Evolutionary conservation across 1,140 invertebrate species (phyloP), one percentile per base, ranked within the genome.

Genomic region (Eubasilissa regina): DNA sequence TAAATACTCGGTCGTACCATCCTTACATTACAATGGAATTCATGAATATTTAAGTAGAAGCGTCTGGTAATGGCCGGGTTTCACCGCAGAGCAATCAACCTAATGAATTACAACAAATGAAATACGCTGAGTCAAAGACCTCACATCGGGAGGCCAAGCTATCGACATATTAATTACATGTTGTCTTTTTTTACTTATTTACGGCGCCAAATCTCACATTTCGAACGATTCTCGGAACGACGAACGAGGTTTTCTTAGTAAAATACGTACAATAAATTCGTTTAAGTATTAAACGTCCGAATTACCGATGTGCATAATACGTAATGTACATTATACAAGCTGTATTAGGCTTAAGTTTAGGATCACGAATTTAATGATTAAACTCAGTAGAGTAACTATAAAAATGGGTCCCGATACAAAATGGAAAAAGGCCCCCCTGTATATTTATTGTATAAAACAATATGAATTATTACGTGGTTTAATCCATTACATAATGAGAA

Each of bases 21-120:
- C 48, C 53, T 13, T 21, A 15, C 35, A 13, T 19, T 68, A 68
- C 64, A 47, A 35, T 47, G 64, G 64, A 58, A 77, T 78, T 72
- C 76, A 78, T 82, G 70, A 82, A 82, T 80, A 82, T 78, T 70
- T 21, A 82, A 80, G 73, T 15, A 56, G 64, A 78, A 70, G 19
- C 25, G 44, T 68, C 45, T 56, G 75, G 60, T 78, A 82, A 82
- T 80, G 19, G 58, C 75, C 68, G 56, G 74, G 51, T 82, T 75
- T 75, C 77, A 76, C 64, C 15, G 44, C 35, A 60, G 58, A 70
- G 64, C 81, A 43, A 77, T 75, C 78, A 72, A 75, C 79, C 73
- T 82, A 80, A 82, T 82, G 74, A 82, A 80, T 82, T 82, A 78
- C 60, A 75, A 78, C 70, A 53, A 43, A 51, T 72, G 79, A 73